Evolutionary conservation across 2,888 invertebrate genomes (phyloP).

Genomic region (Trachelus stipa): DNA sequence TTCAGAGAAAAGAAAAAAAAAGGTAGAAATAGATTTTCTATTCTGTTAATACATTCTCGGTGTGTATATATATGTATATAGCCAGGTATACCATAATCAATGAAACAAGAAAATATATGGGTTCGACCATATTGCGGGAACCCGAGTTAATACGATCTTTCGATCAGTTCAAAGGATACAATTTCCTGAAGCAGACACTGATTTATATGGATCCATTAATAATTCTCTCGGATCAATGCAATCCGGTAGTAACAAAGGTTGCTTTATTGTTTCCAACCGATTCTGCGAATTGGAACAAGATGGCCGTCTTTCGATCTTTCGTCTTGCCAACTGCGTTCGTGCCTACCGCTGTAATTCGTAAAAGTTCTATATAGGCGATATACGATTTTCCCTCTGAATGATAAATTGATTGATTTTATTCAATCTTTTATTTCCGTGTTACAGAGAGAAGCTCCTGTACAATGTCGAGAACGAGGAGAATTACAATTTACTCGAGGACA

Average conservation of each 20-base stretch:
- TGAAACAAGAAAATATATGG: neutral
- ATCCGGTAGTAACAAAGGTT: neutral
- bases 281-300: neutral
- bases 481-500: conserved; percentile 80
- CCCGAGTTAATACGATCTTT: neutral
- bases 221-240: neutral
- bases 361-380: neutral
- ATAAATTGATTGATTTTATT: conserved; percentile 16
- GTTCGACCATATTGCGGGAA: neutral
- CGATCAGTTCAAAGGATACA: neutral
- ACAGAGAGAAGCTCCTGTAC: conserved; percentile 74
- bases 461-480: conserved; percentile 75
- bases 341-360: neutral
- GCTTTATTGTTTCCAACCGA: neutral
- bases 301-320: neutral
- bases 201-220: neutral
- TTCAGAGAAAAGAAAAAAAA: neutral
- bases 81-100: neutral
- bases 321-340: neutral
- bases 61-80: neutral
- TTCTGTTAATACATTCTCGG: neutral
- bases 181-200: neutral
- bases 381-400: neutral
- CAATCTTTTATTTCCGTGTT: conserved; percentile 54
- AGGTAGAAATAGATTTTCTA: neutral